These are phyloP conservation scores for Micropterix aruncella DNA, from an alignment of 2,888 invertebrate genomes.

Conservation along the genomic window DNA sequence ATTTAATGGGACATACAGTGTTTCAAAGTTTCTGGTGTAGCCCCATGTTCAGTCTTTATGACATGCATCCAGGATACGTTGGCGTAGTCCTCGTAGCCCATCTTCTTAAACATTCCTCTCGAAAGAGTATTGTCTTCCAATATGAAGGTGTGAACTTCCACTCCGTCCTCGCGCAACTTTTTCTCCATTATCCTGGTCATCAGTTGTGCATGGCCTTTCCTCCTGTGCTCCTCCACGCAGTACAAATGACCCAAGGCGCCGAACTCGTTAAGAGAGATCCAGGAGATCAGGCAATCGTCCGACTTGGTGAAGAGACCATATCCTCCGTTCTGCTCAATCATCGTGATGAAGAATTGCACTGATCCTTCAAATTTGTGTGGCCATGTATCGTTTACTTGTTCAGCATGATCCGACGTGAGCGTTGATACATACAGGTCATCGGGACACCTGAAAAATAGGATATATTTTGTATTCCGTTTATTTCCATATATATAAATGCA, in stretches of 20 bases:
- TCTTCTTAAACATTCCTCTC: background rate
- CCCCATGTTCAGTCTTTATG: too few species aligned
- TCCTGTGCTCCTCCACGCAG: background rate
- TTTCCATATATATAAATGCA: too few species aligned
- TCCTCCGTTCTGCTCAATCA: constrained; percentile 4
- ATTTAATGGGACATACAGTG: too few species aligned
- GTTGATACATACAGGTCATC: too few species aligned
- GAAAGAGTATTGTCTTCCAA: background rate
- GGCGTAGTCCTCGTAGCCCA: background rate
- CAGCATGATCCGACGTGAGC: too few species aligned
- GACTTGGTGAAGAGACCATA: background rate
- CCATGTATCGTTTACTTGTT: too few species aligned
- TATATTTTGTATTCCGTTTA: too few species aligned
- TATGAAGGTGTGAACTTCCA: background rate
- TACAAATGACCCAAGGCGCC: background rate
- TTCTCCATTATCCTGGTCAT: background rate
- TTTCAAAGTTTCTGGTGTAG: too few species aligned
- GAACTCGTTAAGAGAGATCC: background rate
- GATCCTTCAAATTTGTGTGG: too few species aligned
- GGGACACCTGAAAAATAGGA: too few species aligned
- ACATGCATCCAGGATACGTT: background rate
- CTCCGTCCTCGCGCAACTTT: background rate
- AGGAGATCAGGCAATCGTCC: background rate
- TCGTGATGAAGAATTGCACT: too few species aligned
- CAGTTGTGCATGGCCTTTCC: background rate